Base-by-base conservation (phyloP, 1,140 invertebrate genomes). In the Nilaparvata lugens region DNA sequence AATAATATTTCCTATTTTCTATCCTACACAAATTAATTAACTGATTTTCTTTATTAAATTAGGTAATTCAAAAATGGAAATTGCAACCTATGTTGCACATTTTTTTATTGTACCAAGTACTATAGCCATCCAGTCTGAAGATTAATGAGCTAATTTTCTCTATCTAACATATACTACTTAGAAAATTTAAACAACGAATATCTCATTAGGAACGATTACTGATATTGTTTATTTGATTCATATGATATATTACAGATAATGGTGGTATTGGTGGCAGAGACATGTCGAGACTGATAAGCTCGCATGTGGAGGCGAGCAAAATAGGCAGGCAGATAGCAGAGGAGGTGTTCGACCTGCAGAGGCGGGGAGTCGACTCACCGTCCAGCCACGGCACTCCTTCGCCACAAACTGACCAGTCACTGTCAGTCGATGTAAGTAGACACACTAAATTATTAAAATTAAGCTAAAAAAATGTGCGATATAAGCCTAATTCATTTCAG, bases 261-360 rank as follows among this genome's bases (percentile, higher is more conserved):
- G 61, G 42, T 48, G 45, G 24, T 43, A 45, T 35, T 38, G 55
- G 55, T 18, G 63, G 60, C 21, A 58, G 64, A 52, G 84, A 85
- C 48, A 82, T 88, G 71, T 81, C 87, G 65, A 75, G 78, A 56
- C 72, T 88, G 62, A 87, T 89, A 65, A 84, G 80, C 65, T 84
- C 79, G 42, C 85, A 88, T 63, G 79, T 89, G 42, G 87, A 89
- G 71, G 86, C 85, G 54, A 86, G 85, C 71, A 89, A 89, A 75
- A 89, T 90, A 64, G 88, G 88, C 23, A 76, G 83, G 23, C 82
- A 87, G 69, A 88, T 90, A 69, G 87, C 86, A 0, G 85, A 88
- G 52, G 83, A 87, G 18, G 83, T 83, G 21, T 67, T 87, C 60
- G 82, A 79, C 65, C 76, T 70, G 65, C 83, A 78, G 70, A 77